Base-by-base conservation (phyloP, 2,113 vertebrate genomes). In the Tamias sibiricus region DNA sequence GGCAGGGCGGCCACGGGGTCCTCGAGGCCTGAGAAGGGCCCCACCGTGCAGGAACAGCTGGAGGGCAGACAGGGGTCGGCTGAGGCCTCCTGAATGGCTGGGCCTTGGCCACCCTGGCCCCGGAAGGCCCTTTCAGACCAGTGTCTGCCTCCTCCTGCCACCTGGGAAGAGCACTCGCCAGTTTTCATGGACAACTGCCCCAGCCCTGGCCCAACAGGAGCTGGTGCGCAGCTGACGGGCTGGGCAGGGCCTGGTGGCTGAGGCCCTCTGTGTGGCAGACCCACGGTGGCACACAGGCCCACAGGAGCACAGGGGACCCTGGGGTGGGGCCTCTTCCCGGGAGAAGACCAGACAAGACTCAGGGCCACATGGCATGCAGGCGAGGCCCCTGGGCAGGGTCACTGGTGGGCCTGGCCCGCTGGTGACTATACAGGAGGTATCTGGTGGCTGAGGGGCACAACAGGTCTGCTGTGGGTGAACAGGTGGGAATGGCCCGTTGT, bases 31-130 rank as follows among this genome's bases (percentile, higher is more conserved):
- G 99, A 80, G 98, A 99, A 99, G 0, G 95, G 90, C 35, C 95
- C 95, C 95, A 64, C 97, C 98, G 97, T 98, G 98, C 91, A 98
- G 97, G 98, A 99, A 99, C 44, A 98, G 98, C 99, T 99, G 98
- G n/a, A 98, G 97, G 87, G 94, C 95, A 98, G 52, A 98, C 90
- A 96, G 96, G 98, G 90, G 75, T 97, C 69, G 92, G 71, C 32
- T 24, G 6, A 30, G 17, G 35, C 11, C 40, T 83, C 16, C 57
- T 26, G 26, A 28, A 24, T 30, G 54, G 79, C 49, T 4, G 17
- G 52, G 54, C 79, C n/a, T 19, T 16, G 14, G 37, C 37, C 13
- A 16, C 30, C 32, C 30, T 68, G 66, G 6, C 32, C 66, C 32
- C 30, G 13, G 13, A 16, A 6, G 66, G 14, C 14, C 66, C 17